Conservation (phyloP, 2,888 invertebrate species). For the Molanna angustata region DNA sequence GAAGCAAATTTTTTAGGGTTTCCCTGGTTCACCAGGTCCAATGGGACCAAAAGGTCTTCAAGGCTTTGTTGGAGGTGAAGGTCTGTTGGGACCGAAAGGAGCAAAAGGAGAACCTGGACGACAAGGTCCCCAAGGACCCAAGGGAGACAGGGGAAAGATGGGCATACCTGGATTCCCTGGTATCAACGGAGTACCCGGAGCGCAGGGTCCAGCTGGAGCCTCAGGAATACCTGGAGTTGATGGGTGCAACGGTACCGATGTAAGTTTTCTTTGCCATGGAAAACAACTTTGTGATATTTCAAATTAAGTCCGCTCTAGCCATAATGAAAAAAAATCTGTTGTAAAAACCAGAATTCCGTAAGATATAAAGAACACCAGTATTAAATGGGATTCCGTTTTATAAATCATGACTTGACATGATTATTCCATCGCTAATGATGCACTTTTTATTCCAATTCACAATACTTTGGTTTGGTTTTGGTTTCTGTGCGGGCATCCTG, state of each 20-base stretch:
- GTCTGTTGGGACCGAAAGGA: conserved; percentile 84
- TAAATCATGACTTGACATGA: no score
- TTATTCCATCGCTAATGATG: no score
- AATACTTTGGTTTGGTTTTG: no score
- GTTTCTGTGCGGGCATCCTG: no score
- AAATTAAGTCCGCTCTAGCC: no score
- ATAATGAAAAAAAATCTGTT: no score
- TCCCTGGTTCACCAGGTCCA: conserved; percentile 69
- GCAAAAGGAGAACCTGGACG: conserved; percentile 85
- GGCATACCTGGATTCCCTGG: conserved; percentile 88
- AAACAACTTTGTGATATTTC: no score
- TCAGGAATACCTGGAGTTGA: conserved; percentile 86
- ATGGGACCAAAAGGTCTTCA: conserved; percentile 72
- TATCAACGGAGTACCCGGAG: conserved; percentile 68
- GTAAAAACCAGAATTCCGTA: no score
- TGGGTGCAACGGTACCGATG: conserved; percentile 95
- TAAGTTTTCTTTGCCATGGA: no score
- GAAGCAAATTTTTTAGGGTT: conserved; percentile 59
- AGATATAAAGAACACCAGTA: no score
- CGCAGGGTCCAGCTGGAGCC: conserved; percentile 65
- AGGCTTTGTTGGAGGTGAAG: conserved; percentile 82
- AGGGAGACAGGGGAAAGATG: conserved; percentile 81
- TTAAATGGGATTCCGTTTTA: no score
- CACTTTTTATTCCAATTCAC: no score
- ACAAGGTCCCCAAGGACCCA: conserved; percentile 75